These are phyloP conservation scores for Ibycter americanus DNA, from an alignment of 2,797 vertebrate genomes.

Conservation along the genomic window DNA sequence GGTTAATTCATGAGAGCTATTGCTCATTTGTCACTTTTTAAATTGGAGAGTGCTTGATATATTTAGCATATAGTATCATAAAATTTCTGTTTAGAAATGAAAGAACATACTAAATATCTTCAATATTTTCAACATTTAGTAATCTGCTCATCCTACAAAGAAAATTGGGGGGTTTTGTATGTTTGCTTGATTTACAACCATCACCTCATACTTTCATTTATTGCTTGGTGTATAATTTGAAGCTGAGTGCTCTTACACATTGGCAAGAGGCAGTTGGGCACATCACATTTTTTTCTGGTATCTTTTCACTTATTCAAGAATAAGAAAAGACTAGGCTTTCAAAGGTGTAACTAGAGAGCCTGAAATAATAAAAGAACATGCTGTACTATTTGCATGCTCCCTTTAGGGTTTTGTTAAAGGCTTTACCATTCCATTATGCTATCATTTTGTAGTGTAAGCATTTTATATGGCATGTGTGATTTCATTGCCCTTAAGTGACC, in stretches of 20 bases:
- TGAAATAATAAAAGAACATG: slow-evolving; percentile 64
- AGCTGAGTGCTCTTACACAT: neutral
- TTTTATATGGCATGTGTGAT: slow-evolving; percentile 67
- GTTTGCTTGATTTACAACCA: neutral
- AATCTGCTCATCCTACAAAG: neutral
- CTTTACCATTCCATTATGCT: slow-evolving; percentile 62
- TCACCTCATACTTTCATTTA: neutral
- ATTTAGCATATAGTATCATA: neutral
- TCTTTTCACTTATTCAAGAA: slow-evolving; percentile 25
- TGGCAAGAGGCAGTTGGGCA: neutral
- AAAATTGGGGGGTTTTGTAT: neutral
- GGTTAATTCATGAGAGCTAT: neutral
- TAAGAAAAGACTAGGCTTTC: neutral
- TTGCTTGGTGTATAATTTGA: neutral
- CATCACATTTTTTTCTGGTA: neutral
- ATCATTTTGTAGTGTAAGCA: slow-evolving; percentile 58
- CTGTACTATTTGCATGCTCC: slow-evolving; percentile 40
- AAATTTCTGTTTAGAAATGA: neutral
- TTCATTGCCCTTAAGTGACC: slow-evolving; percentile 72
- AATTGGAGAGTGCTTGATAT: neutral
- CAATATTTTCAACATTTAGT: neutral
- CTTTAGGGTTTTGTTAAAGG: slow-evolving; percentile 56
- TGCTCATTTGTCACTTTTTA: neutral
- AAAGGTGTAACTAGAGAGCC: slow-evolving; percentile 64
- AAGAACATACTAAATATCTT: neutral